phyloP scores from a whole-genome alignment of 2,888 invertebrate genomes.

The Ectemnius cavifrons region DNA sequence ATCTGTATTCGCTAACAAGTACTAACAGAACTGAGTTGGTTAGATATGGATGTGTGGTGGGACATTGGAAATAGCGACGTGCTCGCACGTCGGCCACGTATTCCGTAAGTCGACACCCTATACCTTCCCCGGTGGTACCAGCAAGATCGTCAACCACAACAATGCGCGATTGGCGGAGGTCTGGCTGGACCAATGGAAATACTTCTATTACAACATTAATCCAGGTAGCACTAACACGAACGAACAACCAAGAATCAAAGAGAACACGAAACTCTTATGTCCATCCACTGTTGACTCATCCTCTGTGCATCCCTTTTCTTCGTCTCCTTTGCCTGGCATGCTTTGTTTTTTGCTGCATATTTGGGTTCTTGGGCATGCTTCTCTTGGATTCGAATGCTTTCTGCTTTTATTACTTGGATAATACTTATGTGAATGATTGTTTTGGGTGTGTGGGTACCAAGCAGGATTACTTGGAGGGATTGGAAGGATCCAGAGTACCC shows the following conservation, averaged over 20 bases:
- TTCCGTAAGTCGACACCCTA: slow-evolving; percentile 99
- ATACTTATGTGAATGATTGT: too few relatives aligned
- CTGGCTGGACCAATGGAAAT: slow-evolving; percentile 99
- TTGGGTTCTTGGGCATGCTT: slow-evolving; percentile 43
- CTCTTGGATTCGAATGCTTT: slow-evolving; percentile 7
- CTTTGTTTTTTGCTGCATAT: slow-evolving; percentile 31
- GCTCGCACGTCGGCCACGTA: slow-evolving; percentile 97
- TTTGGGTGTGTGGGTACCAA: too few relatives aligned
- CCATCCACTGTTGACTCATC: too few relatives aligned
- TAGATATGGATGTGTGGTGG: slow-evolving; percentile 99
- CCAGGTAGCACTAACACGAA: slow-evolving; percentile 85
- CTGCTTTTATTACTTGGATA: too few relatives aligned
- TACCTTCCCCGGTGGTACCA: slow-evolving; percentile 98
- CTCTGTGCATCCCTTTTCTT: too few relatives aligned
- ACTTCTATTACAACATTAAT: slow-evolving; percentile 99
- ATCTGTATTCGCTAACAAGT: slow-evolving; percentile 64
- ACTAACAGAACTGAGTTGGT: slow-evolving; percentile 78
- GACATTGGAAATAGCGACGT: slow-evolving; percentile 94
- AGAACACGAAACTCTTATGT: too few relatives aligned
- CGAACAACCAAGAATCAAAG: too few relatives aligned
- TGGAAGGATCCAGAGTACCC: too few relatives aligned
- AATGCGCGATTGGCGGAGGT: slow-evolving; percentile 98
- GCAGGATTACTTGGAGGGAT: too few relatives aligned
- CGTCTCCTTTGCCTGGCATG: slow-evolving; percentile 37
- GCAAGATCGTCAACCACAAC: slow-evolving; percentile 98